Percentiles rank a stretch among this genome's conserved stretches.
Conservation (phyloP, 2,797 vertebrate species). For the Austrolebias charrua region DNA sequence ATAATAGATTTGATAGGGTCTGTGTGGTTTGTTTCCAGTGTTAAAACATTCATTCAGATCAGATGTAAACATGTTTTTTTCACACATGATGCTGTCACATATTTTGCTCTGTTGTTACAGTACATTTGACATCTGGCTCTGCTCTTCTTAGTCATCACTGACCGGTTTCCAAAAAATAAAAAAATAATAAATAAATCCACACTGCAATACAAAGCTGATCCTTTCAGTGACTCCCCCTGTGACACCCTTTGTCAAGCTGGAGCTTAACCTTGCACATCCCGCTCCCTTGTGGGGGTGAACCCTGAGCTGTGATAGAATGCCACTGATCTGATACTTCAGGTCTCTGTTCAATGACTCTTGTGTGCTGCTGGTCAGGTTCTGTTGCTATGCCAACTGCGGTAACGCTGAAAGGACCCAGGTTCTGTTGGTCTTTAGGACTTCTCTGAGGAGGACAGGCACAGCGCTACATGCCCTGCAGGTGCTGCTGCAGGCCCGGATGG, state of each 20-base stretch:
- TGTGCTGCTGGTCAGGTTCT: slow-evolving; percentile 59
- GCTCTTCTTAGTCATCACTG: slow-evolving; percentile 43
- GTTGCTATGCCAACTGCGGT: slow-evolving; percentile 69
- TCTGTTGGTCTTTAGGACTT: slow-evolving; percentile 49
- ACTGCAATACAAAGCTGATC: slow-evolving; percentile 37
- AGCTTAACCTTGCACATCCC: slow-evolving; percentile 43
- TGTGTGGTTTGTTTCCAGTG: slow-evolving; percentile 4
- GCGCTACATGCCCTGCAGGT: slow-evolving; percentile 62
- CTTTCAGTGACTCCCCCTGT: slow-evolving; percentile 19
- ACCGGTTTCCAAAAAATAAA: slow-evolving; percentile 35
- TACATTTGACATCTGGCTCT: slow-evolving; percentile 52
- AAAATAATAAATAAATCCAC: slow-evolving; percentile 10
- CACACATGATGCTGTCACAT: slow-evolving; percentile 14
- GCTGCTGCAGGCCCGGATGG: slow-evolving; percentile 36
- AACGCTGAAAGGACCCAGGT: slow-evolving; percentile 47
- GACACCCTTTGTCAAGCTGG: slow-evolving; percentile 21
- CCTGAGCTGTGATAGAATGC: slow-evolving; percentile 43
- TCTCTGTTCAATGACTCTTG: slow-evolving; percentile 66
- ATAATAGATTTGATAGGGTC: slow-evolving; percentile 1
- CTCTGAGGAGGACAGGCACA: slow-evolving; percentile 47
- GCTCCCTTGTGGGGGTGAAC: slow-evolving; percentile 8
- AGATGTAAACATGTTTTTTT: neutral
- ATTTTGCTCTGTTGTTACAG: slow-evolving; percentile 23
- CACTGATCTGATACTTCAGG: slow-evolving; percentile 60
- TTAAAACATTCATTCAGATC: slow-evolving; percentile 7